Evolutionary conservation across 2,888 invertebrate genomes (phyloP).

Genomic region (Parelbella ahira): DNA sequence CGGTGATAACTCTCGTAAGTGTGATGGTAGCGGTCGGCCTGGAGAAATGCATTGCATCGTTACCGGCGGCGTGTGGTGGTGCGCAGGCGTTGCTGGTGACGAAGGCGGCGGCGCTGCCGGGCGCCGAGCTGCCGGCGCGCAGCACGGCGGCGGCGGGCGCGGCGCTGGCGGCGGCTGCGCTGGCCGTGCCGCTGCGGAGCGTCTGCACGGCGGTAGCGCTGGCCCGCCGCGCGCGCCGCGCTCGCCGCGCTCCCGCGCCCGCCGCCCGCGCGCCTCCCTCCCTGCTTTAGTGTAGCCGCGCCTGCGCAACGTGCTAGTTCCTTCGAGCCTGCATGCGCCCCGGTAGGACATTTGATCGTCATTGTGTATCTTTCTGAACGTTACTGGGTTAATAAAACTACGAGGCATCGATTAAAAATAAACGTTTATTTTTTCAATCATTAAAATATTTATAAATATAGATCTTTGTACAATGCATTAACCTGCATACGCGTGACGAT

Average conservation of each 20-base stretch:
- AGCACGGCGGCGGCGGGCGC: conserved; percentile 39
- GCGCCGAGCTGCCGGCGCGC: conserved; percentile 44
- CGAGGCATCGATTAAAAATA: conserved; percentile 63
- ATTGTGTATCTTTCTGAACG: too few relatives aligned
- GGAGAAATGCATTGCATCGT: too few relatives aligned
- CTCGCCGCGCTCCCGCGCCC: too few relatives aligned
- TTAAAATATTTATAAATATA: conserved; percentile 77
- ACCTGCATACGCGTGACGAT: conserved; percentile 62
- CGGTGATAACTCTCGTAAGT: conserved; percentile 52
- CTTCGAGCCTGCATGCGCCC: too few relatives aligned
- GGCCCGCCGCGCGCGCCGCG: conserved; percentile 31
- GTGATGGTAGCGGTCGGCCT: too few relatives aligned
- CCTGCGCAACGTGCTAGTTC: too few relatives aligned
- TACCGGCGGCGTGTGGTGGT: too few relatives aligned
- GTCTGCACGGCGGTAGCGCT: conserved; percentile 44
- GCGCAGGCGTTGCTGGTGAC: conserved; percentile 43
- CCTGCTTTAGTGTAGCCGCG: too few relatives aligned
- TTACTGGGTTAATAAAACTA: conserved; percentile 14
- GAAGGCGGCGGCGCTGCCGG: conserved; percentile 38
- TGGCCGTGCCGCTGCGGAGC: conserved; percentile 54
- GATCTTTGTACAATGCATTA: conserved; percentile 75
- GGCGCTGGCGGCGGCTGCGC: conserved; percentile 41
- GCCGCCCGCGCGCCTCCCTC: too few relatives aligned
- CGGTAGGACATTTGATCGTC: too few relatives aligned
- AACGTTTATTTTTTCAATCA: conserved; percentile 78